These are phyloP conservation scores for Trissoscelio sp. DNA, from an alignment of 2,888 invertebrate genomes.

Conservation along the genomic window DNA sequence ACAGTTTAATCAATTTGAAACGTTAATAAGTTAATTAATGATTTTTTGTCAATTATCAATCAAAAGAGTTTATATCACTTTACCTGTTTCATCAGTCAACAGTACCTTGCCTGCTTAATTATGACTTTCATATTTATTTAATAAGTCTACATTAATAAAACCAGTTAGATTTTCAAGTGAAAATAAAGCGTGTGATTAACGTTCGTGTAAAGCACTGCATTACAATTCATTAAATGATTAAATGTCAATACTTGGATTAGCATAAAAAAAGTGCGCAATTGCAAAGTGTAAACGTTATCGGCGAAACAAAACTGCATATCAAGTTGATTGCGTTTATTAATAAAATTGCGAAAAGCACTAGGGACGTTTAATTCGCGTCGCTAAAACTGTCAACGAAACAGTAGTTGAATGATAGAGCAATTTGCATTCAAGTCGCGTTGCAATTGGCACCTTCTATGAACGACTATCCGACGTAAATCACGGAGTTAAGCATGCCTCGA, in stretches of 20 bases:
- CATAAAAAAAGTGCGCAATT: background rate
- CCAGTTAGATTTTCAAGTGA: background rate
- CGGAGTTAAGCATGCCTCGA: constrained; percentile 53
- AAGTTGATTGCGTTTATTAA: constrained; percentile 11
- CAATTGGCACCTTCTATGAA: constrained; percentile 71
- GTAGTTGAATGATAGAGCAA: constrained; percentile 62
- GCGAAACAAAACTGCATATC: background rate
- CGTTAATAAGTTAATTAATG: constrained; percentile 67
- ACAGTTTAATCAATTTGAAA: constrained; percentile 65
- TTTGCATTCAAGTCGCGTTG: constrained; percentile 68
- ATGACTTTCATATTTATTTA: constrained; percentile 44
- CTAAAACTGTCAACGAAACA: constrained; percentile 61
- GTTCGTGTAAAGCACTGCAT: background rate
- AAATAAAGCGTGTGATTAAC: constrained; percentile 1
- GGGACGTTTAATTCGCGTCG: constrained; percentile 15
- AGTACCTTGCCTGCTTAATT: constrained; percentile 4
- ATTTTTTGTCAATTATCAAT: constrained; percentile 59
- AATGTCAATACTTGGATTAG: background rate
- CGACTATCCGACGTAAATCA: constrained; percentile 68
- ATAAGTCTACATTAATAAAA: constrained; percentile 19
- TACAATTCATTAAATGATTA: background rate
- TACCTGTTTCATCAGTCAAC: constrained; percentile 10
- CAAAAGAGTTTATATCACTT: constrained; percentile 49
- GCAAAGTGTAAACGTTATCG: background rate
- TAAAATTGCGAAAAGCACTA: constrained; percentile 16